Conservation (phyloP, 2,888 invertebrate species). For the Chironomus riparius region DNA sequence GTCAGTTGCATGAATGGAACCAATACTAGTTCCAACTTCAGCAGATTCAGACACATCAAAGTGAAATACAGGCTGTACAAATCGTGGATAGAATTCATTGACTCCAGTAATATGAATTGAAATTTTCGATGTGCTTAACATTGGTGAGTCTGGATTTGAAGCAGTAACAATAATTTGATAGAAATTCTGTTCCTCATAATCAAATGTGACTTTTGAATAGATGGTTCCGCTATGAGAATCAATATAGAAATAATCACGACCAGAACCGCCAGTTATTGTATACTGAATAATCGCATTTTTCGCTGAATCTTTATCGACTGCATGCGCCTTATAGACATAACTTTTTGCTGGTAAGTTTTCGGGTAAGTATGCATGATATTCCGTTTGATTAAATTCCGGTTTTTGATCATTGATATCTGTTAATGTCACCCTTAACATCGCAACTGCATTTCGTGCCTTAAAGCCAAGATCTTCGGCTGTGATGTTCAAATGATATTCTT, state of each 20-base stretch:
- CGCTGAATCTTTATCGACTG: constrained; percentile 78
- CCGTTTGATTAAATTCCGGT: constrained; percentile 69
- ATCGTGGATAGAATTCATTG: constrained; percentile 82
- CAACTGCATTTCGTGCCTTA: constrained; percentile 63
- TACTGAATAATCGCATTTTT: constrained; percentile 81
- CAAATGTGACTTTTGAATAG: constrained; percentile 65
- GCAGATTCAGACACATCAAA: constrained; percentile 90
- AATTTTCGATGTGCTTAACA: constrained; percentile 66
- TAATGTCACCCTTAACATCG: constrained; percentile 73
- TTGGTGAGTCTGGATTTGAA: constrained; percentile 74
- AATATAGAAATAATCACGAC: constrained; percentile 67
- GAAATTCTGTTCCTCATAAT: constrained; percentile 72
- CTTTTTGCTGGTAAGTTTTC: constrained; percentile 74
- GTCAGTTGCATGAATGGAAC: constrained; percentile 78
- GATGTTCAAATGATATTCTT: constrained; percentile 77
- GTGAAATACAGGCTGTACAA: constrained; percentile 81
- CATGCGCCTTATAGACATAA: constrained; percentile 64
- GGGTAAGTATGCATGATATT: constrained; percentile 66
- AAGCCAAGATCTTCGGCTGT: constrained; percentile 82
- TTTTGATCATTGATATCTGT: constrained; percentile 92
- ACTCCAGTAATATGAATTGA: constrained; percentile 70
- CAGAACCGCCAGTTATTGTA: constrained; percentile 65
- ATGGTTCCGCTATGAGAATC: constrained; percentile 67
- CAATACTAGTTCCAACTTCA: constrained; percentile 74
- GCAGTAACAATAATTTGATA: constrained; percentile 73